A percentile compares a stretch with the other conserved stretches of the same genome.
Evolutionary conservation across 1,140 invertebrate genomes (phyloP).

Genomic region (Parapsyche elsis): DNA sequence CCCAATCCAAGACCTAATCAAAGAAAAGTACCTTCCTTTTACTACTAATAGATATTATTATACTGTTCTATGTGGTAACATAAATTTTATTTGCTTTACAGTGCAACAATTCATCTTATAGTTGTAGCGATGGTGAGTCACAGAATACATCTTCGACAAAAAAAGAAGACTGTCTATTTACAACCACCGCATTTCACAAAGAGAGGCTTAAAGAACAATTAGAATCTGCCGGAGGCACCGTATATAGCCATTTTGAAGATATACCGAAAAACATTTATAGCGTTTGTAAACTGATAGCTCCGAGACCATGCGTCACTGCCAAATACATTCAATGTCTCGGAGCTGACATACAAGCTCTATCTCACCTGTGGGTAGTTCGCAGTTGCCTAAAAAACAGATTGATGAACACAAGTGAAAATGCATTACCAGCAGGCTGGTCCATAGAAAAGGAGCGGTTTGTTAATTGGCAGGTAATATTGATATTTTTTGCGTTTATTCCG

Average conservation of each 20-base stretch:
- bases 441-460: slow-evolving; percentile 64
- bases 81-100: slow-evolving; percentile 2
- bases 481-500: slow-evolving; percentile 1
- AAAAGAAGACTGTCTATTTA: slow-evolving; percentile 66
- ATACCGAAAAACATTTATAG: slow-evolving; percentile 68
- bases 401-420: slow-evolving; percentile 62
- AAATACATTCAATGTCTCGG: slow-evolving; percentile 71
- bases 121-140: slow-evolving; percentile 44
- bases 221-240: slow-evolving; percentile 66
- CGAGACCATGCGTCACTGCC: slow-evolving; percentile 70
- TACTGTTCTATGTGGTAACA: background rate
- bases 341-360: slow-evolving; percentile 65
- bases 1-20: slow-evolving; percentile 54
- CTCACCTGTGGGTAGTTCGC: slow-evolving; percentile 71
- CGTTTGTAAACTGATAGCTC: slow-evolving; percentile 68
- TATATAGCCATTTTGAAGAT: slow-evolving; percentile 70
- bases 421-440: slow-evolving; percentile 69
- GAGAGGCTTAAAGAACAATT: slow-evolving; percentile 69
- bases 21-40: slow-evolving; percentile 11
- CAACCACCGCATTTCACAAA: slow-evolving; percentile 67
- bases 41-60: background rate
- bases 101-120: slow-evolving; percentile 8
- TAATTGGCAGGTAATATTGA: slow-evolving; percentile 59
- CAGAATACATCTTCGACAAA: slow-evolving; percentile 54
- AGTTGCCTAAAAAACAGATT: slow-evolving; percentile 63